Evolutionary conservation across 1,140 invertebrate genomes (phyloP).

Genomic region (Glossosoma conforme): DNA sequence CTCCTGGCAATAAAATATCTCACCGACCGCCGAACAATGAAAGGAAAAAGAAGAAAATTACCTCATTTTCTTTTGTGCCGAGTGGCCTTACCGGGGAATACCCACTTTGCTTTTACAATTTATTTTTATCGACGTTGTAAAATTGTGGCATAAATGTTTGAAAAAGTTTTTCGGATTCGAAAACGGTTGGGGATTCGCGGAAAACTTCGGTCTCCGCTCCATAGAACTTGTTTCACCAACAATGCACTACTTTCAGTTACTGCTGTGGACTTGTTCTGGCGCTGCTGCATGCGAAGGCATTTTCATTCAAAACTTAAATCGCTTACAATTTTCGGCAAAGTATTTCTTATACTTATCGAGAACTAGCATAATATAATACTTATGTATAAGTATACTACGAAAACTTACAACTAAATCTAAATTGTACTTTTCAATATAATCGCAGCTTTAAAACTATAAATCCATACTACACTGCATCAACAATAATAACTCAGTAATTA

Average conservation of each 20-base stretch:
- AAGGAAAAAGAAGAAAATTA: constrained; percentile 31
- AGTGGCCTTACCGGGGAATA: constrained; percentile 14
- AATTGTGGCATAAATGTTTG: constrained; percentile 28
- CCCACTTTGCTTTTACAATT: constrained; percentile 24
- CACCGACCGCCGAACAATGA: constrained; percentile 27
- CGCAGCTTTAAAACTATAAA: no score
- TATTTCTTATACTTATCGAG: no score
- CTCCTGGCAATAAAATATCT: constrained; percentile 28
- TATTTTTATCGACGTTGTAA: constrained; percentile 32
- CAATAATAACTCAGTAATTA: no score
- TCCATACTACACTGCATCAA: no score
- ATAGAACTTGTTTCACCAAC: constrained; percentile 22
- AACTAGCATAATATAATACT: no score
- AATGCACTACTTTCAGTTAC: no score
- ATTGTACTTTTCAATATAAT: no score
- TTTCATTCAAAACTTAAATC: no score
- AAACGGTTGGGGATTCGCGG: constrained; percentile 11
- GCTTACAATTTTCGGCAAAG: no score
- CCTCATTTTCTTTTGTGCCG: constrained; percentile 30
- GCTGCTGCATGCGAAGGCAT: no score
- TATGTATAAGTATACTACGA: no score
- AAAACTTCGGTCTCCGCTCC: constrained; percentile 18
- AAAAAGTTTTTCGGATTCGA: constrained; percentile 12
- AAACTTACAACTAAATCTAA: no score
- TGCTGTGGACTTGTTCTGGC: background rate